Evolutionary conservation across 2,113 vertebrate species (phyloP), one percentile per base, ranked within the genome.

Genomic region (Eupsittula cactorum): DNA sequence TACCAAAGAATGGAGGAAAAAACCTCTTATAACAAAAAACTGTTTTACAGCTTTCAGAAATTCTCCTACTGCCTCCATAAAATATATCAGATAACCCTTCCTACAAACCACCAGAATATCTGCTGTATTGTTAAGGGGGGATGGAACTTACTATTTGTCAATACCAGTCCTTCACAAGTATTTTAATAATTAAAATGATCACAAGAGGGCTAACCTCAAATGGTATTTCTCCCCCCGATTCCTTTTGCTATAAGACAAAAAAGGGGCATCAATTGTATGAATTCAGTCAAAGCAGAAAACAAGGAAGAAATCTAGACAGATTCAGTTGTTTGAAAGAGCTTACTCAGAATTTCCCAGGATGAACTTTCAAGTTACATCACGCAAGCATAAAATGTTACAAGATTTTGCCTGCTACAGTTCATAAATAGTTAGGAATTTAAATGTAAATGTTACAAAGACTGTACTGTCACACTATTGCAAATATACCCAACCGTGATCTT

Each of bases 361-460:
- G 81, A 60, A 88, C 77, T 79, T 84, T 88, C 69, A 87, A 63
- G 13, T 63, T 28, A 74, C 41, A 67, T 47, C 11, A 35, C 20
- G 42, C 9, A 46, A 55, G 31, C 44, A 74, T n/a, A 83, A 94
- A 90, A 86, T 33, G 11, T 20, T 75, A 81, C 39, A 82, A 80
- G 77, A 57, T 71, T 75, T 24, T 83, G 16, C 37, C 37, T 42
- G n/a, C 44, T 78, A 14, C 20, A 35, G 20, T 88, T 86, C 60
- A 86, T 74, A 70, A 86, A 88, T 15, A 93, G 35, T 75, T 84
- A 77, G 90, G 27, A 90, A 84, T 71, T 78, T 53, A 86, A 83
- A 84, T 46, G 8, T 52, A 60, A 86, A 39, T 29, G 6, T 46
- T 77, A 27, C 25, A 70, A 82, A 33, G 50, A 53, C 27, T 67